Conservation (phyloP, 2,888 invertebrate species). For the Hipparchia sbordonii region DNA sequence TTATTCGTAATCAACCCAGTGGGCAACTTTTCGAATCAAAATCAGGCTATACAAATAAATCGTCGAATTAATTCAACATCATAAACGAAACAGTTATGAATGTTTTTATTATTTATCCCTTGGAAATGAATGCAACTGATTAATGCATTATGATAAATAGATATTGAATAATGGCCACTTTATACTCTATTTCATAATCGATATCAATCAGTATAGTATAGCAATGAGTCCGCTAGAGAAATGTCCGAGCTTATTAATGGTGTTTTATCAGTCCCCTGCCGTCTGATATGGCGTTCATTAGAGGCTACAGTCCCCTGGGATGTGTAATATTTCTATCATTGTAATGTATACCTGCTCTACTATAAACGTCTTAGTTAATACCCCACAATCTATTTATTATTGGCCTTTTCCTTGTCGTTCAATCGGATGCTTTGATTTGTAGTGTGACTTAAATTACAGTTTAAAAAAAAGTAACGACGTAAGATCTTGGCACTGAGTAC, state of each 20-base stretch:
- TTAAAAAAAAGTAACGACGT: neutral
- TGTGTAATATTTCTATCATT: slow-evolving; percentile 18
- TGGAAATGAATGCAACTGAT: slow-evolving; percentile 35
- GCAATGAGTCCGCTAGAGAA: slow-evolving; percentile 34
- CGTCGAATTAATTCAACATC: slow-evolving; percentile 36
- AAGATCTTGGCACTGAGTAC: neutral
- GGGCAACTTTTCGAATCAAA: slow-evolving; percentile 16
- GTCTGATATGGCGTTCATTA: slow-evolving; percentile 43
- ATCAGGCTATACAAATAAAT: slow-evolving; percentile 36
- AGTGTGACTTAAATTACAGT: neutral
- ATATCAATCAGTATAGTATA: slow-evolving; percentile 39
- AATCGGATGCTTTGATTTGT: neutral
- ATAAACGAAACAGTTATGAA: slow-evolving; percentile 37
- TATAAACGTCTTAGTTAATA: neutral
- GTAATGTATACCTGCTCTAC: slow-evolving; percentile 8
- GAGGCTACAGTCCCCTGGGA: slow-evolving; percentile 23
- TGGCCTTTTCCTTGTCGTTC: neutral
- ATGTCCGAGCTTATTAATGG: slow-evolving; percentile 38
- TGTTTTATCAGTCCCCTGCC: slow-evolving; percentile 34
- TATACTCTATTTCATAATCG: slow-evolving; percentile 41
- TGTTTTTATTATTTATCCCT: slow-evolving; percentile 38
- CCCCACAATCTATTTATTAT: slow-evolving; percentile 6
- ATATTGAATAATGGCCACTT: slow-evolving; percentile 41
- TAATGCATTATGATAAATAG: slow-evolving; percentile 42
- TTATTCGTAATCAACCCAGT: slow-evolving; percentile 17